A percentile compares a stretch with the other conserved stretches of the same genome.
These are phyloP conservation scores for Pelvicachromis taeniatus DNA, from an alignment of 2,113 vertebrate species.

Conservation along the genomic window DNA sequence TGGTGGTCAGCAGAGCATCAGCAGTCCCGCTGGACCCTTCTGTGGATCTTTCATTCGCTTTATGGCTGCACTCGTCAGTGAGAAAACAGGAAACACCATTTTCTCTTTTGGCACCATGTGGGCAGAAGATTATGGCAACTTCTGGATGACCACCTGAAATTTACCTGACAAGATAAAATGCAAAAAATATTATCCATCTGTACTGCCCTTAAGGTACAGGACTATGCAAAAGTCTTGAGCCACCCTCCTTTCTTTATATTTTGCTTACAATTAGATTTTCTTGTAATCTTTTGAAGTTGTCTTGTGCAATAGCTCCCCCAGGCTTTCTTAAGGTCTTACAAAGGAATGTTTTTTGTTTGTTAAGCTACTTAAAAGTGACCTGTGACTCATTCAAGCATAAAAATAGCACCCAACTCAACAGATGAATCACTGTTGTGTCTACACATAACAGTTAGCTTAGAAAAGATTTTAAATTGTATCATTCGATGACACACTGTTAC, in stretches of 20 bases:
- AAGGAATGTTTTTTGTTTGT: neutral
- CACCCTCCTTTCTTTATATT: neutral
- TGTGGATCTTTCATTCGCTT: neutral
- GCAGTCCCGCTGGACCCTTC: neutral
- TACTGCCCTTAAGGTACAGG: neutral
- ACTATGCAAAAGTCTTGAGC: neutral
- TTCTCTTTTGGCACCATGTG: neutral
- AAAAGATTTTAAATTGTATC: neutral
- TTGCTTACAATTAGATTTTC: neutral
- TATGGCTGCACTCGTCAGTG: neutral
- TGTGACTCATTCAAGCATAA: neutral
- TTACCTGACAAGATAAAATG: conserved; percentile 69
- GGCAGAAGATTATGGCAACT: conserved; percentile 38
- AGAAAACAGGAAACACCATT: neutral
- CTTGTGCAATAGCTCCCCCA: neutral
- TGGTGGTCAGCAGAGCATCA: neutral
- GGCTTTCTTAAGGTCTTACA: neutral
- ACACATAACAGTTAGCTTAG: neutral
- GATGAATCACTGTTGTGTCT: neutral
- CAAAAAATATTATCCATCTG: neutral
- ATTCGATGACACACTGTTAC: neutral
- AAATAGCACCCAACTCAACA: neutral
- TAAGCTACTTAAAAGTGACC: neutral
- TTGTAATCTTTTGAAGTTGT: neutral
- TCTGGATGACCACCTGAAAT: conserved; percentile 82